These are phyloP conservation scores for Callithrix jacchus DNA, from an alignment of 2,113 vertebrate species.

Conservation along the genomic window DNA sequence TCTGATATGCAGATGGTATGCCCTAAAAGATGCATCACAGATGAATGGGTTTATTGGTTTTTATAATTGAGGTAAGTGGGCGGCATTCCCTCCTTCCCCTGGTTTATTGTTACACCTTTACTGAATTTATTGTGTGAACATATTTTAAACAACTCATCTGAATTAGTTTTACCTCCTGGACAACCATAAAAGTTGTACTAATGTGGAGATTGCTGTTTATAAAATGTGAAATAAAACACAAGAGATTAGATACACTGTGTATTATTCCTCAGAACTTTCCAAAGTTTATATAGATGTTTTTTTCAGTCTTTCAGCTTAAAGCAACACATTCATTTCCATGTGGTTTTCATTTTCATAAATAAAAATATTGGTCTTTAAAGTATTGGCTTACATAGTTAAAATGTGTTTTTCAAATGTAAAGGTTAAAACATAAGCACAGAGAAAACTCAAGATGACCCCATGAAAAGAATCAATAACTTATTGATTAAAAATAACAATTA, in stretches of 20 bases:
- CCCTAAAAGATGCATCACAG: neutral
- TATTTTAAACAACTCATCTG: neutral
- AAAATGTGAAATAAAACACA: neutral
- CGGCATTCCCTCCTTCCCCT: neutral
- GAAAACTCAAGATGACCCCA: neutral
- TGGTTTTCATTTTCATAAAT: conserved; percentile 24
- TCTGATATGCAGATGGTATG: neutral
- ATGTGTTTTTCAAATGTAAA: conserved; percentile 29
- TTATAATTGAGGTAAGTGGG: neutral
- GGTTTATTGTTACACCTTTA: neutral
- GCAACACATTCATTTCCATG: neutral
- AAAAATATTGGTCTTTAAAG: conserved; percentile 14
- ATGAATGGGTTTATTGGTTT: neutral
- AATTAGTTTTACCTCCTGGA: neutral
- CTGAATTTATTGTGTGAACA: neutral
- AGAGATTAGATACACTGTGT: neutral
- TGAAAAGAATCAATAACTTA: conserved; percentile 50
- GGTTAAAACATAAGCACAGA: conserved; percentile 15
- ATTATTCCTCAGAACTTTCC: neutral
- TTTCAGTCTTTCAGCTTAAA: neutral
- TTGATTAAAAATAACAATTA: conserved; percentile 44
- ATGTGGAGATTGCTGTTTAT: neutral
- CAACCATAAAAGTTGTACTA: neutral
- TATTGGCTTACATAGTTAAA: neutral
- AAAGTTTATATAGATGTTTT: neutral